Percentiles rank a stretch among this genome's conserved stretches.
phyloP scores from a whole-genome alignment of 1,140 invertebrate species.

The Paracyclopina nana region DNA sequence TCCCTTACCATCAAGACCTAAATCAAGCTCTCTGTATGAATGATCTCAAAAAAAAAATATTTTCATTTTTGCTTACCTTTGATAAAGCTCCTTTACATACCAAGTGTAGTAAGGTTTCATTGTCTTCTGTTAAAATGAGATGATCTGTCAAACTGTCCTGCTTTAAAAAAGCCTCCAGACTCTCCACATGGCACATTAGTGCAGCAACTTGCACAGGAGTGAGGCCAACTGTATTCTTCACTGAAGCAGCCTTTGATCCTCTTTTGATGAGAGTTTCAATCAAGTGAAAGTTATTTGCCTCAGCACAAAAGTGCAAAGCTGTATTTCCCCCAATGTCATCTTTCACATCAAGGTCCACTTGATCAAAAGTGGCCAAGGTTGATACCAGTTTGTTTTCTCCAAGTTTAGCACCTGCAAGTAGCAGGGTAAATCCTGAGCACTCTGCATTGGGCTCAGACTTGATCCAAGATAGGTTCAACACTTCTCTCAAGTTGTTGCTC shows the following conservation, averaged over 20 bases:
- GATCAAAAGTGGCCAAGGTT: neutral
- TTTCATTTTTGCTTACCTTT: neutral
- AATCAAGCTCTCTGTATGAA: too few species aligned
- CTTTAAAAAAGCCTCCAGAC: neutral
- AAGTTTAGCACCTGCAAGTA: conserved; percentile 4
- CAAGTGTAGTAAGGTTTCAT: conserved; percentile 10
- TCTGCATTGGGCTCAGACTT: neutral
- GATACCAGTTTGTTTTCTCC: conserved; percentile 1
- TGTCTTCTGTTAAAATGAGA: neutral
- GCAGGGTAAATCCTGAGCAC: neutral
- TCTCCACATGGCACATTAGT: neutral
- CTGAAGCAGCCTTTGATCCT: neutral
- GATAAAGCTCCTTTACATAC: neutral
- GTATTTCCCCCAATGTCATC: conserved; percentile 4
- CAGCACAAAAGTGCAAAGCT: neutral
- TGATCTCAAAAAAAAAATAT: neutral
- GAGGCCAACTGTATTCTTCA: conserved; percentile 3
- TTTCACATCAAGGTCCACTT: conserved; percentile 1
- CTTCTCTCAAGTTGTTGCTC: neutral
- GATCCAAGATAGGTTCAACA: neutral
- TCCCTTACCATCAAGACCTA: too few species aligned
- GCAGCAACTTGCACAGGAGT: conserved; percentile 6
- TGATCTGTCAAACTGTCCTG: neutral
- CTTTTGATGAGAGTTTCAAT: conserved; percentile 1
- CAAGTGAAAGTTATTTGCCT: neutral